phyloP scores from a whole-genome alignment of 2,113 vertebrate genomes.

The Onychorhynchus coronatus region DNA sequence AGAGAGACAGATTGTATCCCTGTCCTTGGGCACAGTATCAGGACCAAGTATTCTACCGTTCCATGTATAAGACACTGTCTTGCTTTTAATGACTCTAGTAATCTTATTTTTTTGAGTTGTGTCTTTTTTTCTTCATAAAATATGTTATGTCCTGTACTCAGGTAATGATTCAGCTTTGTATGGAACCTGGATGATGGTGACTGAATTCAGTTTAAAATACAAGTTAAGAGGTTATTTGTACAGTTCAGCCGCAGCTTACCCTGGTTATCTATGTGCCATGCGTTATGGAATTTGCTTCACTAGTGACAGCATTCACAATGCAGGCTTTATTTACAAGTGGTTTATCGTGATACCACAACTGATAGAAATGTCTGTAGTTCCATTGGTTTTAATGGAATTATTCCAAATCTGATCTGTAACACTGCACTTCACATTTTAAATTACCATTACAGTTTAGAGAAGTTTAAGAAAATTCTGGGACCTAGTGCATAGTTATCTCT shows the following conservation, averaged over 20 bases:
- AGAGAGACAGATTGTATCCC: not conserved
- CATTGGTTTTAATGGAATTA: constrained; percentile 51
- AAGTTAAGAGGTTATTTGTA: not conserved
- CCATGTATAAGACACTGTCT: not conserved
- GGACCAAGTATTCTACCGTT: not conserved
- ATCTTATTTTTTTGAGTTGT: not conserved
- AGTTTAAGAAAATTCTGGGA: not conserved
- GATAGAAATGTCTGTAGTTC: constrained; percentile 35
- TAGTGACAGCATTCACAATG: constrained; percentile 36
- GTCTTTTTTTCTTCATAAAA: not conserved
- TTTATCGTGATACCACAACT: constrained; percentile 30
- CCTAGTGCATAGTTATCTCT: not conserved
- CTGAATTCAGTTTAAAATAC: not conserved
- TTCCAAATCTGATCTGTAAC: constrained; percentile 39
- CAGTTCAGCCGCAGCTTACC: not conserved
- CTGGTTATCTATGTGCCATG: not conserved
- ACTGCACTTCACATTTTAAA: constrained; percentile 20
- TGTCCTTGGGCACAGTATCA: not conserved
- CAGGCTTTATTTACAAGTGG: constrained; percentile 28
- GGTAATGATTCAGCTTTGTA: fast-evolving
- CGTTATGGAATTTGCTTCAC: constrained; percentile 8
- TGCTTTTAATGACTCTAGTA: not conserved
- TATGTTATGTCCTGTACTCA: not conserved
- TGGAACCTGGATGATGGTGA: not conserved
- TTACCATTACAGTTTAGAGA: not conserved